These are phyloP conservation scores for Parotia lawesii DNA, from an alignment of 2,113 vertebrate genomes.

Conservation along the genomic window DNA sequence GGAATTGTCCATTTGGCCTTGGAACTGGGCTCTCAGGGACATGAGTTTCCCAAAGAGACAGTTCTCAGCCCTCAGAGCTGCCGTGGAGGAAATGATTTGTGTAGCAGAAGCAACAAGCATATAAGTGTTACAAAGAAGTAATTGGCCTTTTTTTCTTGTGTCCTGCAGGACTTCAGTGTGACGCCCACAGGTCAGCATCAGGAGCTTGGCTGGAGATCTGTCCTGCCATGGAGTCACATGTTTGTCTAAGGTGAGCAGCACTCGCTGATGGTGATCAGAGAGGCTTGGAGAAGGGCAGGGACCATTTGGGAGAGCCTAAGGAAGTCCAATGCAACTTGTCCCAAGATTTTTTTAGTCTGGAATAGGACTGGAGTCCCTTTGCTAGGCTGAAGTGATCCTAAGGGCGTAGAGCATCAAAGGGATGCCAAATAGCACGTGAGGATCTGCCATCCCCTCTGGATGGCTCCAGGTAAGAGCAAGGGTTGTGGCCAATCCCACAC, in stretches of 20 bases:
- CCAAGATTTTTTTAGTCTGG: too few species aligned
- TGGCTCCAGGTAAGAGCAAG: background rate
- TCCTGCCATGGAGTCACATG: background rate
- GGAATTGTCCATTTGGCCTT: too few species aligned
- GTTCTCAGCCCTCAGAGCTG: background rate
- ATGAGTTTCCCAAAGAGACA: accelerated
- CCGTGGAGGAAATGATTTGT: accelerated
- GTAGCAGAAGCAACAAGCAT: background rate
- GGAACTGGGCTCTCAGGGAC: background rate
- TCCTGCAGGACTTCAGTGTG: background rate
- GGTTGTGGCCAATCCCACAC: background rate
- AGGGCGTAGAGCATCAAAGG: background rate
- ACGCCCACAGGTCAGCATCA: accelerated
- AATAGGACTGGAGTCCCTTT: background rate
- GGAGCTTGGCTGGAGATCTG: background rate
- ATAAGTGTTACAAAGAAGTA: too few species aligned
- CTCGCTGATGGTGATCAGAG: background rate
- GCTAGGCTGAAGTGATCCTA: background rate
- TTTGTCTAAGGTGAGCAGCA: conserved; percentile 1
- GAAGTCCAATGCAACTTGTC: accelerated
- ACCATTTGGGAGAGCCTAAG: background rate
- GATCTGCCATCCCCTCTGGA: background rate
- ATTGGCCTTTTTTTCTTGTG: too few species aligned
- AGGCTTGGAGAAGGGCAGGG: background rate
- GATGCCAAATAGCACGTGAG: accelerated